Base-by-base conservation (phyloP, 1,140 invertebrate species). In the Dendrolimus punctatus region DNA sequence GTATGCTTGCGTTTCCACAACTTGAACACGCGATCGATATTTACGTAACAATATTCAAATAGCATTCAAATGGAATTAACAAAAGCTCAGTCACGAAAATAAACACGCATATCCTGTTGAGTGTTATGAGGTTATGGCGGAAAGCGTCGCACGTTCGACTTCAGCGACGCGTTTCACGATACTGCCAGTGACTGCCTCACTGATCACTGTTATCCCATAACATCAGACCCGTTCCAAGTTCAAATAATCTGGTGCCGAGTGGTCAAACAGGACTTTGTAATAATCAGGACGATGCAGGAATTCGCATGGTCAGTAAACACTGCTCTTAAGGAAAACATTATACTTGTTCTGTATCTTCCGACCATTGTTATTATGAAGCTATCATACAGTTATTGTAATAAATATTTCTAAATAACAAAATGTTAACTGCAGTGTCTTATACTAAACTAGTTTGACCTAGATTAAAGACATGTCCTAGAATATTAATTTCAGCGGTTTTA, bases 31-130 rank as follows among this genome's bases (percentile, higher is more conserved):
- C 23, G 23, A 23, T 23, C 45, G 57, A 43, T 53, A 53, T 78
- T 81, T 71, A 79, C 66, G 74, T 76, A 78, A 80, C 64, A 47
- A 48, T 23, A n/a, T 44, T 54, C 62, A 66, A 58, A 62, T 53
- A 58, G 59, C 67, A 65, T 67, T 55, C 60, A 65, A 66, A 63
- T 67, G 58, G 74, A 81, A 68, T 49, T 50, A 68, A 74, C 73
- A 71, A 78, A 75, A 75, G 77, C 51, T 71, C 52, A 46, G 58
- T 44, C 66, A 73, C 66, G 55, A 68, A 81, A 81, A 81, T 81
- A 81, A 75, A 68, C 71, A 51, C 57, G 53, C 53, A 64, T 67
- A 71, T 76, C 76, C 73, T 73, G 72, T 68, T 40, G 52, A 65
- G 62, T 66, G 8, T 48, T 62, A 68, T 58, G 70, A 71, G 57